Conservation (phyloP, 2,113 vertebrate species). For the Carassius gibelio region DNA sequence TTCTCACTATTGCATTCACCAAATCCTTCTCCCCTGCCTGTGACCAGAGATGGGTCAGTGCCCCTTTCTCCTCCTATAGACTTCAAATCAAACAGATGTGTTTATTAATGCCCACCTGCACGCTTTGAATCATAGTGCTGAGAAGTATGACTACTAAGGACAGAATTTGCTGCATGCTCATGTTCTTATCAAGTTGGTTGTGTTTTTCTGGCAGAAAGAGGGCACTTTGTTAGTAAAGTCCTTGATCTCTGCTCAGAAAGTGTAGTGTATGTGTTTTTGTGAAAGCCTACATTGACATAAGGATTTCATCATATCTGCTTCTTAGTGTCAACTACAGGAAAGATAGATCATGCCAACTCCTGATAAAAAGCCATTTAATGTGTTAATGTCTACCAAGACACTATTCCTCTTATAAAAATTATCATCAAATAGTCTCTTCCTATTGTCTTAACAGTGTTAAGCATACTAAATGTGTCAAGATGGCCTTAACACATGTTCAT, state of each 20-base stretch:
- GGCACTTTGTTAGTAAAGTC: not conserved
- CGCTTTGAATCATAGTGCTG: conserved; percentile 9
- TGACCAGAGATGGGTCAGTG: conserved; percentile 14
- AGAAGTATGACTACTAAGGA: conserved; percentile 1
- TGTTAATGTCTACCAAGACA: conserved; percentile 16
- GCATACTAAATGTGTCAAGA: not conserved
- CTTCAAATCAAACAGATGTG: conserved; percentile 59
- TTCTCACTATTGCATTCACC: conserved; percentile 14
- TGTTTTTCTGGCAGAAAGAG: conserved; percentile 20
- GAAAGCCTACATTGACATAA: not conserved
- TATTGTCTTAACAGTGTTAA: not conserved
- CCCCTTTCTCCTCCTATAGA: conserved; percentile 12
- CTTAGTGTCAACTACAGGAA: not conserved
- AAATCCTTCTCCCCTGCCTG: not conserved
- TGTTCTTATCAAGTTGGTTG: conserved; percentile 5
- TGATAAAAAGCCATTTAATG: conserved; percentile 29
- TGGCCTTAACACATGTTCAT: not conserved
- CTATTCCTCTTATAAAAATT: not conserved
- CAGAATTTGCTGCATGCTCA: not conserved
- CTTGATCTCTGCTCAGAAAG: conserved; percentile 18
- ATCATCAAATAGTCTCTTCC: conserved; percentile 1
- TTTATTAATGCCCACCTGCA: conserved; percentile 53
- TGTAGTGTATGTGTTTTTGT: not conserved
- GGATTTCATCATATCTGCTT: conserved; percentile 8
- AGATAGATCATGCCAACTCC: conserved; percentile 1